Percentiles rank a stretch among this genome's conserved stretches.
These are phyloP conservation scores for Nephrocerus scutellatus DNA, from an alignment of 2,888 invertebrate genomes.

Conservation along the genomic window DNA sequence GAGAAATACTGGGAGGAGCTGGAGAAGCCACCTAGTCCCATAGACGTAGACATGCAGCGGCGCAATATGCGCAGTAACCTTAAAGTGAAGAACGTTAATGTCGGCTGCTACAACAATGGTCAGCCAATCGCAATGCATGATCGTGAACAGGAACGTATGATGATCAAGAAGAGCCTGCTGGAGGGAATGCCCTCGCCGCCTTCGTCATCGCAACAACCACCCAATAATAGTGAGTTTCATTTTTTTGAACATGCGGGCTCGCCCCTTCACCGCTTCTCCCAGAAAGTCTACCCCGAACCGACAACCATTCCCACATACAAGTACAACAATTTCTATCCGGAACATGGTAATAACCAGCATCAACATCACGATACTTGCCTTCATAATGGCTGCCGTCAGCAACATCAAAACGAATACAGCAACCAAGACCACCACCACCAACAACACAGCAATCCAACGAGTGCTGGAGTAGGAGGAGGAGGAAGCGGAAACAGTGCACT, in stretches of 20 bases:
- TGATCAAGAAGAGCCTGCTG: constrained; percentile 45
- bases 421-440: too few species aligned
- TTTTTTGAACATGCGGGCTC: constrained; percentile 44
- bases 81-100: constrained; percentile 45
- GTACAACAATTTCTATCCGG: constrained; percentile 46
- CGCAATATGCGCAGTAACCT: constrained; percentile 46
- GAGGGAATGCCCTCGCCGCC: constrained; percentile 47
- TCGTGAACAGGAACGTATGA: constrained; percentile 43
- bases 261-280: constrained; percentile 34
- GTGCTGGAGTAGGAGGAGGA: constrained; percentile 36
- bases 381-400: too few species aligned
- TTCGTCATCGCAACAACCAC: too few species aligned
- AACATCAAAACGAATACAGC: too few species aligned
- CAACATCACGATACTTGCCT: too few species aligned
- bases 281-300: constrained; percentile 42
- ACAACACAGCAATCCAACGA: constrained; percentile 27
- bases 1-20: constrained; percentile 48
- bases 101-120: constrained; percentile 44
- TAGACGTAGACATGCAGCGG: constrained; percentile 43
- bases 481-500: constrained; percentile 42
- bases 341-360: constrained; percentile 37
- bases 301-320: constrained; percentile 44
- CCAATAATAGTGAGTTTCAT: constrained; percentile 30
- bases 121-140: constrained; percentile 44
- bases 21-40: constrained; percentile 45